Conservation (phyloP, 2,888 invertebrate genomes). For the Caenorhabditis sp. region DNA sequence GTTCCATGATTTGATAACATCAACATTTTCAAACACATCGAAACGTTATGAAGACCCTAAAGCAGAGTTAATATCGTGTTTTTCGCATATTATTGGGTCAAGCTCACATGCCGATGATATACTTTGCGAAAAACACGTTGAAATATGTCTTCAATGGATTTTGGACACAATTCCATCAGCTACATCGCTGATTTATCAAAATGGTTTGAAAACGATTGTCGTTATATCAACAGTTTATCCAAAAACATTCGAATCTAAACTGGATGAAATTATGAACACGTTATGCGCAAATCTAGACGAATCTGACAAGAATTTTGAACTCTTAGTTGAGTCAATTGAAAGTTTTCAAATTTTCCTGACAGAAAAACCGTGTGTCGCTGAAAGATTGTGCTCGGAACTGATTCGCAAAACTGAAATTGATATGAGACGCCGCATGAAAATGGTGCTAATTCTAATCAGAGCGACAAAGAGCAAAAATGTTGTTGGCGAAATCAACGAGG, state of each 20-base stretch:
- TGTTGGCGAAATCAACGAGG: constrained; percentile 10
- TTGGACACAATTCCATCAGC: constrained; percentile 13
- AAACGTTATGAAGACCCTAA: constrained; percentile 6
- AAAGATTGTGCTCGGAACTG: not conserved
- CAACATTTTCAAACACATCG: constrained; percentile 4
- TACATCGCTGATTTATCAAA: constrained; percentile 11
- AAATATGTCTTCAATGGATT: constrained; percentile 17
- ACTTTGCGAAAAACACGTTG: constrained; percentile 7
- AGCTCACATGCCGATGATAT: constrained; percentile 1
- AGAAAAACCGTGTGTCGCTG: constrained; percentile 9
- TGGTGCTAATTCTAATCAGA: constrained; percentile 22
- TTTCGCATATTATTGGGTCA: constrained; percentile 11
- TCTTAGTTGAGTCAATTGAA: constrained; percentile 14
- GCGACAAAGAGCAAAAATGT: constrained; percentile 18
- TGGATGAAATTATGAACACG: not conserved
- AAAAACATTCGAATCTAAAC: not conserved
- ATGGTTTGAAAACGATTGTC: constrained; percentile 16
- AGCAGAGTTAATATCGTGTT: constrained; percentile 14
- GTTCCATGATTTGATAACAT: constrained; percentile 17
- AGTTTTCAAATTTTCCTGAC: constrained; percentile 13
- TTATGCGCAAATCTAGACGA: not conserved
- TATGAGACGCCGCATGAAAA: constrained; percentile 15
- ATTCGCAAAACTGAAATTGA: not conserved
- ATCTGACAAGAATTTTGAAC: constrained; percentile 19
- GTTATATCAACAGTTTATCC: constrained; percentile 3